Evolutionary conservation across 1,140 invertebrate genomes (phyloP).

Genomic region (Zaprionus gabonicus): DNA sequence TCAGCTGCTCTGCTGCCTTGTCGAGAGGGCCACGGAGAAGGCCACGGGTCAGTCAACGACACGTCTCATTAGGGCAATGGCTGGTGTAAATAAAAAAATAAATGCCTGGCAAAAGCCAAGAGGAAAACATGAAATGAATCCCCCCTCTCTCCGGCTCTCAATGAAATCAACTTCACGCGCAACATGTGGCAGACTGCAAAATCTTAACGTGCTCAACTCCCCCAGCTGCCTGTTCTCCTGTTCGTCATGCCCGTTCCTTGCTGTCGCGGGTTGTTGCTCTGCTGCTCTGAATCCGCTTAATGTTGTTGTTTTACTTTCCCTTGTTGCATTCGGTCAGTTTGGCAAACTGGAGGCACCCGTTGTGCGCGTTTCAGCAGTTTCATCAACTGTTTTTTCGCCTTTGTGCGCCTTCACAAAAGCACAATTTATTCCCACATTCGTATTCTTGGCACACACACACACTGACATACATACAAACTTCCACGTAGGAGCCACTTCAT

Average conservation of each 20-base stretch:
- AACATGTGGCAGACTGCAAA: conserved; percentile 29
- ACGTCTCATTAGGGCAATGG: conserved; percentile 66
- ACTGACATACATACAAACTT: conserved; percentile 12
- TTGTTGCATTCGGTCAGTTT: conserved; percentile 64
- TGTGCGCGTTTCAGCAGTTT: conserved; percentile 21
- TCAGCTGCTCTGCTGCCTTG: conserved; percentile 7
- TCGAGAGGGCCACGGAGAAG: background rate
- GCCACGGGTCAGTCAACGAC: conserved; percentile 60
- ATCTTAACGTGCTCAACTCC: conserved; percentile 31
- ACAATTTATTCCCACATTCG: conserved; percentile 34
- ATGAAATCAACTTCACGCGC: conserved; percentile 2
- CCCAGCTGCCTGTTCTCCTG: conserved; percentile 17
- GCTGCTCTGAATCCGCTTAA: conserved; percentile 20
- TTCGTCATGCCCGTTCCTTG: conserved; percentile 51
- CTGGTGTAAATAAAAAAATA: conserved; percentile 39
- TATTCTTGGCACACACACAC: conserved; percentile 37
- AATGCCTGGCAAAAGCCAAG: conserved; percentile 46
- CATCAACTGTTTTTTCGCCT: conserved; percentile 50
- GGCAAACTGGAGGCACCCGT: conserved; percentile 34
- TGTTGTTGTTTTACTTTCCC: conserved; percentile 67
- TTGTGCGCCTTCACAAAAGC: conserved; percentile 40
- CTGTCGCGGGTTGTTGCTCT: conserved; percentile 44
- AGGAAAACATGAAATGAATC: conserved; percentile 58
- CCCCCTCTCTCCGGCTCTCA: background rate
- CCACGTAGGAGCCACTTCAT: conserved; percentile 50